These are phyloP conservation scores for Baryphthengus martii DNA, from an alignment of 2,113 vertebrate species.

Conservation along the genomic window DNA sequence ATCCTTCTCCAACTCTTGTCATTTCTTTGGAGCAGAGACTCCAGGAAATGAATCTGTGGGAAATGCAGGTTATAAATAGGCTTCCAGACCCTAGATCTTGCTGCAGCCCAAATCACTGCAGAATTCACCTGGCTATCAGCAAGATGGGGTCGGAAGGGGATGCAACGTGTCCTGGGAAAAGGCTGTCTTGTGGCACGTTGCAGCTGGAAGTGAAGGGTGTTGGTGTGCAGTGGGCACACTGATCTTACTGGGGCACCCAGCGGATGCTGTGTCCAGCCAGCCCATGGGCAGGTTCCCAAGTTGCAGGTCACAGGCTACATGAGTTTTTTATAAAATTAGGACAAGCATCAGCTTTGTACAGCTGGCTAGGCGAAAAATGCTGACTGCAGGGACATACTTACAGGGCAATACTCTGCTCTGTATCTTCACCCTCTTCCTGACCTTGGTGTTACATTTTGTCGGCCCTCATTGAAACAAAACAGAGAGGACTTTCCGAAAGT, in stretches of 20 bases:
- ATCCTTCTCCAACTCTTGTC: neutral
- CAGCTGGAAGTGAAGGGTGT: neutral
- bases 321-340: neutral
- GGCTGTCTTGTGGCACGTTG: neutral
- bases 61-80: neutral
- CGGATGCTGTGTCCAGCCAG: neutral
- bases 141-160: neutral
- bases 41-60: neutral
- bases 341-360: neutral
- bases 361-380: neutral
- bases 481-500: neutral
- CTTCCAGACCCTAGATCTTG: neutral
- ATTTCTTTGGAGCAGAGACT: neutral
- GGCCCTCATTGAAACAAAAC: neutral
- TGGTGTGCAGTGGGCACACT: neutral
- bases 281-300: neutral
- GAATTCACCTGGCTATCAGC: neutral
- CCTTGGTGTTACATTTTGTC: neutral
- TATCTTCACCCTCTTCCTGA: neutral
- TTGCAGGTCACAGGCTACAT: neutral
- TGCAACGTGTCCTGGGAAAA: neutral
- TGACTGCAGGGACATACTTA: neutral
- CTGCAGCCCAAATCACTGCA: neutral
- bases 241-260: neutral
- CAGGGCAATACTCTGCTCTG: neutral